phyloP scores from a whole-genome alignment of 1,140 invertebrate species.

The Hesperophylax magnus region DNA sequence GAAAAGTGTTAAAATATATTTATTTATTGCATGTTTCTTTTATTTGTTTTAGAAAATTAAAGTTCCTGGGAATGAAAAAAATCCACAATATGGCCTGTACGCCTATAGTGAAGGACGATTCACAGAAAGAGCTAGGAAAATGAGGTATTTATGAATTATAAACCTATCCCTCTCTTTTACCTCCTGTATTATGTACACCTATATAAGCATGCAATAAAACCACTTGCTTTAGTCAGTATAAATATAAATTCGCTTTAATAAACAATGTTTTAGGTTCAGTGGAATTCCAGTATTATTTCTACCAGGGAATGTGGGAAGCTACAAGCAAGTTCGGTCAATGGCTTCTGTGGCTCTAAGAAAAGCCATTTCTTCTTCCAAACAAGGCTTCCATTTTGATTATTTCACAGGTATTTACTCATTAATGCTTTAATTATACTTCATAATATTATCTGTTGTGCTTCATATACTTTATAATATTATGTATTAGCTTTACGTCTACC shows the following conservation, averaged over 20 bases:
- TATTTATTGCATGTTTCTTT: neutral
- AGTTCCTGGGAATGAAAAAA: constrained; percentile 71
- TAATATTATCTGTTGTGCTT: no score
- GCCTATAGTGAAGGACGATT: constrained; percentile 87
- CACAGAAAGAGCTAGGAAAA: constrained; percentile 74
- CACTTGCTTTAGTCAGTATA: no score
- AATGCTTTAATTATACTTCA: no score
- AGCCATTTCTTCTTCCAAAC: constrained; percentile 72
- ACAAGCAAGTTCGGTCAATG: constrained; percentile 85
- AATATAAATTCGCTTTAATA: no score
- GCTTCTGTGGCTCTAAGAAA: constrained; percentile 87
- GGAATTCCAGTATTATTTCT: constrained; percentile 92
- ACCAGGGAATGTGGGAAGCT: constrained; percentile 90
- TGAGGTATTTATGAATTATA: constrained; percentile 62
- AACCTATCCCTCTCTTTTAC: neutral
- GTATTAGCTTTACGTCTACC: no score
- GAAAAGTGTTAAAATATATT: no score
- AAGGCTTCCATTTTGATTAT: constrained; percentile 84
- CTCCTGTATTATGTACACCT: neutral
- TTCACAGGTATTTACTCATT: constrained; percentile 71
- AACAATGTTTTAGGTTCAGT: constrained; percentile 66
- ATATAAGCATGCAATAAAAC: no score
- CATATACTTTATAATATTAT: no score
- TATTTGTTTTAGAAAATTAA: constrained; percentile 70
- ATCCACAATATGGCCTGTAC: constrained; percentile 82